Percentiles rank a stretch among this genome's conserved stretches.
These are phyloP conservation scores for Dryobates pubescens DNA, from an alignment of 2,797 vertebrate species.

Conservation along the genomic window DNA sequence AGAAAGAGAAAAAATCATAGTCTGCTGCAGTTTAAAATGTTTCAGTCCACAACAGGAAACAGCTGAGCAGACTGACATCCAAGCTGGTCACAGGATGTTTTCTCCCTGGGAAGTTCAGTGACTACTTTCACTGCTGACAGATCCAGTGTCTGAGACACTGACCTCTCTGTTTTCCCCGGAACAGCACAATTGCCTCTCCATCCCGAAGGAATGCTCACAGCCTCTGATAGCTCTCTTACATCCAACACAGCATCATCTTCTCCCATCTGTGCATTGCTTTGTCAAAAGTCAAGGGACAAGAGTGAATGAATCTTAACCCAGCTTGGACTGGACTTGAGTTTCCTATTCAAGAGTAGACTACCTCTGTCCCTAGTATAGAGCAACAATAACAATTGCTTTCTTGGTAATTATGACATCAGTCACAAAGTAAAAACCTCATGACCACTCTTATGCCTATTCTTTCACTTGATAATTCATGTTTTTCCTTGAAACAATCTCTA, in stretches of 20 bases:
- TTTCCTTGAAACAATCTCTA: neutral
- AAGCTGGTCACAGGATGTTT: conserved; percentile 58
- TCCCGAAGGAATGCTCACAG: neutral
- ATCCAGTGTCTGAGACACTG: conserved; percentile 46
- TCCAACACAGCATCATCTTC: neutral
- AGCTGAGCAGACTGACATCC: conserved; percentile 68
- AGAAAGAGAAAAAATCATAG: neutral
- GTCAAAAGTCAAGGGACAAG: neutral
- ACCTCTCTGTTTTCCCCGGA: conserved; percentile 46
- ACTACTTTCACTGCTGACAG: conserved; percentile 68
- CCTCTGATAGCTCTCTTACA: neutral
- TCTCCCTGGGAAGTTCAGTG: conserved; percentile 40
- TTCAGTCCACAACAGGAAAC: conserved; percentile 62
- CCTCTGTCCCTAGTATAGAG: neutral
- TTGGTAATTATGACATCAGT: neutral
- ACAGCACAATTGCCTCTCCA: neutral
- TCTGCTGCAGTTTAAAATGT: neutral
- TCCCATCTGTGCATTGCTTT: neutral
- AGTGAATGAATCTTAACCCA: neutral
- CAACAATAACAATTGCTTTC: neutral
- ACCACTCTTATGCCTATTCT: neutral
- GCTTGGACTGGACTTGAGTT: neutral
- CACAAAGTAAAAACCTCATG: neutral
- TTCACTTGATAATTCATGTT: neutral
- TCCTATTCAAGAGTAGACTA: neutral